Evolutionary conservation across 2,888 invertebrate genomes (phyloP).

Genomic region (Parasteatoda lunata): DNA sequence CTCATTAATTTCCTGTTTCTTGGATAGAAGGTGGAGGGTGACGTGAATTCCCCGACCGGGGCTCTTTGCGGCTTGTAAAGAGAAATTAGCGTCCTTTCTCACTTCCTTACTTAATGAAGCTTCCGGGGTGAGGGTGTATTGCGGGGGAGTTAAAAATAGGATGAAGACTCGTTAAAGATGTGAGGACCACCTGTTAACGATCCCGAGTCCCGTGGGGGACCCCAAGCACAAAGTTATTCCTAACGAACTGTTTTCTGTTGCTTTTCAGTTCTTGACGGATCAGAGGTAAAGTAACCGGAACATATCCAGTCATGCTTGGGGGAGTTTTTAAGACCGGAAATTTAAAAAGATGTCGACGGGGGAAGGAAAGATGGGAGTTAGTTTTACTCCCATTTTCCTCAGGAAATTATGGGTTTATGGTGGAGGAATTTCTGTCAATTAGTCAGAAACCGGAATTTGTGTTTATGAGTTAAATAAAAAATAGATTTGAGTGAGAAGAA

Average conservation of each 20-base stretch:
- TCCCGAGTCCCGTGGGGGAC: background rate
- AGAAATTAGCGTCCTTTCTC: conserved; percentile 3
- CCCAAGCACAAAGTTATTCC: background rate
- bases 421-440: too few species aligned
- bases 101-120: background rate
- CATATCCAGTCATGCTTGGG: background rate
- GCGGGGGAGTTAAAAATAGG: background rate
- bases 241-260: background rate
- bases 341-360: too few species aligned
- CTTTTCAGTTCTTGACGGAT: background rate
- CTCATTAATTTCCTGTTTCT: conserved; percentile 2
- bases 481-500: too few species aligned
- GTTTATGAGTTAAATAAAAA: too few species aligned
- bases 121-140: background rate
- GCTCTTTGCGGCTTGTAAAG: background rate
- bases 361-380: too few species aligned
- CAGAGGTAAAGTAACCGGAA: background rate
- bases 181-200: conserved; percentile 5
- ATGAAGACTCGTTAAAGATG: conserved; percentile 1
- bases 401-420: too few species aligned
- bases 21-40: background rate
- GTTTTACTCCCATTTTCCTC: too few species aligned
- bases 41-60: background rate
- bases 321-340: background rate
- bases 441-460: too few species aligned